Base-by-base conservation (phyloP, 2,888 invertebrate species). In the Ephialtes manifestator region DNA sequence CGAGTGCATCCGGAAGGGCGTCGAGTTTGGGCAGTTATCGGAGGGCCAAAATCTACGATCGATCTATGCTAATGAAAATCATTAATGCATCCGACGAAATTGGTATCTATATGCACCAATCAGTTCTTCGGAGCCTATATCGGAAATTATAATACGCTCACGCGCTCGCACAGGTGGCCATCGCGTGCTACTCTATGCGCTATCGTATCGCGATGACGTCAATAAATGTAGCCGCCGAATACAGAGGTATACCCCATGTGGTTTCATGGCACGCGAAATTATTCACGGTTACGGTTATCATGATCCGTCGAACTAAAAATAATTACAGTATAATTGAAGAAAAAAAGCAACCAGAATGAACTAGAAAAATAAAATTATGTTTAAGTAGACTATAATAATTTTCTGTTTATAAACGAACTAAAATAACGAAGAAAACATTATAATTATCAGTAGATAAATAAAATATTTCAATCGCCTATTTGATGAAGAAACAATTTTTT, bases 51-150 rank as follows among this genome's bases (percentile, higher is more conserved):
- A 90, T 90, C 91, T 82, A 84, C 89, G 93, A 92, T 93, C 86
- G 87, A 93, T 93, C 93, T 94, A 94, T 94, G 94, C 91, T 92
- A 93, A 93, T 93, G 89, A 86, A 88, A 87, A 87, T 92, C 92
- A 87, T 92, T 91, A 91, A 92, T 92, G 91, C 92, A 90, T 90
- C 91, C 88, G 87, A 78, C 88, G 88, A 89, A 90, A 88, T 87
- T 89, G 90, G 92, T 92, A 91, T 89, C 83, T 71, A 67, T 81
- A 86, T 86, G 87, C 90, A 89, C 89, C 86, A 74, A 79, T 83
- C 86, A 71, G 77, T 63, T 75, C 79, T 72, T 35, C 71, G 77
- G 51, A 24, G 67, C 68, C 51, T 48, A 72, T 72, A 72, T 72
- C 88, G 87, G 88, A 87, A 89, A 92, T 92, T 91, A 90, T 90